Percentiles rank a stretch among this genome's conserved stretches.
These are phyloP conservation scores for Microtus richardsoni DNA, from an alignment of 2,113 vertebrate genomes.

Conservation along the genomic window DNA sequence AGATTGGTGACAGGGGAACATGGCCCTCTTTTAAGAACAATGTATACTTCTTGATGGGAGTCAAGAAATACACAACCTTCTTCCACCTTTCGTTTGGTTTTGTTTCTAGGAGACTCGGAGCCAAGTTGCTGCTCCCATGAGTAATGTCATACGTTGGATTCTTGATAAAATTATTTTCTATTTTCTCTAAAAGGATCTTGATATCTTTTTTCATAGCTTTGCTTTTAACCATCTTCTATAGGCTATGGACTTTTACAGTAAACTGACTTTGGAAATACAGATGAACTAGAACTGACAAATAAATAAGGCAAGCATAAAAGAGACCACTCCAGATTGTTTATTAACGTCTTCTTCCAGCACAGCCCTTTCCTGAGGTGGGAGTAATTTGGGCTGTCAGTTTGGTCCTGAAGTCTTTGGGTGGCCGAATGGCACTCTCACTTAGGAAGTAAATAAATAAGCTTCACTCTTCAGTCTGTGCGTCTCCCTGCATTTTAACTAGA, in stretches of 20 bases:
- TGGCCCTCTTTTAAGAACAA: not conserved
- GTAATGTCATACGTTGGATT: slow-evolving; percentile 9
- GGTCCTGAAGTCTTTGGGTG: slow-evolving; percentile 60
- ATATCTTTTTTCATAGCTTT: slow-evolving; percentile 30
- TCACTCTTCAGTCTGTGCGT: slow-evolving; percentile 68
- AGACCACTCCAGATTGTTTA: slow-evolving; percentile 56
- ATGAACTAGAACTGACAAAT: slow-evolving; percentile 31
- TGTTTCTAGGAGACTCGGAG: slow-evolving; percentile 28
- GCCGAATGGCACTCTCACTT: slow-evolving; percentile 42
- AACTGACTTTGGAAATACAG: slow-evolving; percentile 54
- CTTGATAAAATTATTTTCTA: slow-evolving; percentile 19
- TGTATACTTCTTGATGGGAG: not conserved
- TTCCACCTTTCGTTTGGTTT: not conserved
- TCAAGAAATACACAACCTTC: not conserved
- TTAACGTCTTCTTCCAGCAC: slow-evolving; percentile 57
- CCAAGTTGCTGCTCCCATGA: slow-evolving; percentile 10
- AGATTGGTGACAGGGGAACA: not conserved
- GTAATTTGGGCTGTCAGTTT: slow-evolving; percentile 69
- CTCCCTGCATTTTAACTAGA: slow-evolving; percentile 71
- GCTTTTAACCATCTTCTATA: slow-evolving; percentile 40
- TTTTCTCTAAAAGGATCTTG: slow-evolving; percentile 27
- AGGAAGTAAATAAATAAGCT: slow-evolving; percentile 72
- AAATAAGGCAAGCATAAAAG: slow-evolving; percentile 57
- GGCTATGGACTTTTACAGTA: slow-evolving; percentile 23
- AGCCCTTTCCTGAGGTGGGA: slow-evolving; percentile 36